Base-by-base conservation (phyloP, 2,888 invertebrate species). In the Sphaerophoria taeniata region DNA sequence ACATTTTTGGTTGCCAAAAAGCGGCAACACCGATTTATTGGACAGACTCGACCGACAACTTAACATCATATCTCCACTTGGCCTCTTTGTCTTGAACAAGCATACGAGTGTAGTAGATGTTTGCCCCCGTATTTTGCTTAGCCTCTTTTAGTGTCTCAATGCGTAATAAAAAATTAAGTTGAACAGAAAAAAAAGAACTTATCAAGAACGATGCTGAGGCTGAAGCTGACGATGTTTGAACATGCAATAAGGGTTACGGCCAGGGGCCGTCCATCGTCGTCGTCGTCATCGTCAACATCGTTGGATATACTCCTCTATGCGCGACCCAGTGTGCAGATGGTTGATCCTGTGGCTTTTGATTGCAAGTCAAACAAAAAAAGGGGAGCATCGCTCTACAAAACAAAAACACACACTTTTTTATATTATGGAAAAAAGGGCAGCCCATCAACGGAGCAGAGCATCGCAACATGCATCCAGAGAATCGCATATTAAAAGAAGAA, bases 281-380 rank as follows among this genome's bases (percentile, higher is more conserved):
- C 24, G 24, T 24, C 1, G 1, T 24, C 24, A 24, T 1, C 24
- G 24, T 24, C 24, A 2, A 24, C 24, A 24, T 24, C 39, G 81
- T 79, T 74, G 74, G 80, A 84, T 85, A 85, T 76, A 24, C 24
- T 24, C 24, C 24, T 24, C 24, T 24, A 24, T 81, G 81, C 51
- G 70, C 85, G 85, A 85, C 85, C 85, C 81, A 85, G 81, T 85
- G 85, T 81, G 73, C 85, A 85, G 85, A 85, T 85, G 85, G 85
- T 85, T 85, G 85, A 85, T 85, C 85, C 81, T 85, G 76, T 81
- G 85, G 85, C 85, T 85, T 85, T 85, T 77, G 76, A 85, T 85
- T 80, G 80, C 58, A 80, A 76, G 24, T 81, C 80, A 77, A 77
- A 76, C 39, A 58, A 14, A 36, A 9, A 33, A 60, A 53, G 75